phyloP scores from a whole-genome alignment of 2,797 vertebrate species.

The Enteromius fasciolatus region DNA sequence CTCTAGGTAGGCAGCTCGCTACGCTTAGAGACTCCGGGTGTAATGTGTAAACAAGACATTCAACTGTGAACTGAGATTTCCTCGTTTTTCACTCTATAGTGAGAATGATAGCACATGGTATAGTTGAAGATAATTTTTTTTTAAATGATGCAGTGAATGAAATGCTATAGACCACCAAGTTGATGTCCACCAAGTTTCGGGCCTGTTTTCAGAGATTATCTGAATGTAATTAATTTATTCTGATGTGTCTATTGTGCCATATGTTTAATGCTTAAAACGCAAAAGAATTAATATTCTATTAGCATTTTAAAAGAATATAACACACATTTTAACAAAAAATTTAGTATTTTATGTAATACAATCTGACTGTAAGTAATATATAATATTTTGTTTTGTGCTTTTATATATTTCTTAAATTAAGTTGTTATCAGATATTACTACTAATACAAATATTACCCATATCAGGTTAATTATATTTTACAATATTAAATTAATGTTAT shows the following conservation, averaged over 20 bases:
- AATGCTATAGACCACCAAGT: not conserved
- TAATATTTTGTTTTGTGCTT: not conserved
- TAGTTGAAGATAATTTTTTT: no score
- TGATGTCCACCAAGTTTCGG: not conserved
- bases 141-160: not conserved
- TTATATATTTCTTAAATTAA: not conserved
- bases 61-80: not conserved
- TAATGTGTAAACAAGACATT: slow-evolving; percentile 23
- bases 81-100: not conserved
- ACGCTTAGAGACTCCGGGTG: not conserved
- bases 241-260: not conserved
- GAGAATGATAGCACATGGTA: no score
- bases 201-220: not conserved
- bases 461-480: not conserved
- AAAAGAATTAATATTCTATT: not conserved
- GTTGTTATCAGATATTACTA: not conserved
- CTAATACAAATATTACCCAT: no score
- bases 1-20: not conserved
- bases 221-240: not conserved
- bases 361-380: not conserved
- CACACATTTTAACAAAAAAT: no score
- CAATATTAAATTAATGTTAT: not conserved
- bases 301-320: not conserved
- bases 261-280: not conserved
- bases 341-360: not conserved